Evolutionary conservation across 2,888 invertebrate species (phyloP), one percentile per base, ranked within the genome.

Genomic region (Xestia sexstrigata): DNA sequence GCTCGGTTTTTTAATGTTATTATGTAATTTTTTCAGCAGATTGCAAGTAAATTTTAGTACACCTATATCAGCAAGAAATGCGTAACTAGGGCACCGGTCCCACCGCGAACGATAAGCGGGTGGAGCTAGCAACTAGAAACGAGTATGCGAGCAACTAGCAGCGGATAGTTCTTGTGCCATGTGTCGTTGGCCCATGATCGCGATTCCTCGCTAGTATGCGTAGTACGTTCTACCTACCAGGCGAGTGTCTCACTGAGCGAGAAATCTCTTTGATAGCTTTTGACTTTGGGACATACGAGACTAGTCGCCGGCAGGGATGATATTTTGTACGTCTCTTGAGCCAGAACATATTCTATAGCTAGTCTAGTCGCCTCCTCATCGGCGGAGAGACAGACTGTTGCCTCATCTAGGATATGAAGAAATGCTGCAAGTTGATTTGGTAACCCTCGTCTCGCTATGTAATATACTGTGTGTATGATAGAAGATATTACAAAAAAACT

Each of bases 391-490:
- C 62, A 55, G 52, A 23, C 20, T 20, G 26, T 35, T 71, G 15
- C 1, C 26, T 20, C 35, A 13, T 42, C 8, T 45, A 23, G 2
- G 45, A 23, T 13, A 45, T 17, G 13, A 58, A 58, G 9, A 58
- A 55, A 15, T 66, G 13, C 55, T 74, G 45, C 26, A 55, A 65
- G 8, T 17, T 23, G 7, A 35, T 76, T 74, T 74, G 35, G 35
- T 45, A 52, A 76, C 45, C 17, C 52, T 23, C 13, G 20, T 0
- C 20, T 35, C 20, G 35, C 4, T 23, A 17, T 35, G n/a, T 15
- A 49, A n/a, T 4, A 5, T 52, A 63, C 20, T 11, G 11, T 11
- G 11, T 39, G 13, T 30, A 60, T 5, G 30, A 4, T 30, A 4
- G 20, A 30, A 60, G 8, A 20, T 17, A 7, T 17, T 7, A 58